Evolutionary conservation across 1,140 invertebrate species (phyloP).

Genomic region (Ostrea edulis): DNA sequence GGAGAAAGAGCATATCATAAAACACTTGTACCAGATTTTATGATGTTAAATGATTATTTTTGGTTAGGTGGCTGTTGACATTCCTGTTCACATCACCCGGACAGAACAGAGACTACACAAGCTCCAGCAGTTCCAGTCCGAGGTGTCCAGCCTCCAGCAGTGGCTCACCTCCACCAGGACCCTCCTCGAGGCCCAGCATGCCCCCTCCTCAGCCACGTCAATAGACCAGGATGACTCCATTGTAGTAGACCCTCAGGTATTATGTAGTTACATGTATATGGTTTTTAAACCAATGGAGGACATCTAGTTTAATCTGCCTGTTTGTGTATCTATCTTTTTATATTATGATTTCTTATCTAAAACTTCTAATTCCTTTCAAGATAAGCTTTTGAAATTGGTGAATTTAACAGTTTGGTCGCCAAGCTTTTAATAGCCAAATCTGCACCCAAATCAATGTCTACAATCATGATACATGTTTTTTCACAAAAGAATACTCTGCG

Average conservation of each 20-base stretch:
- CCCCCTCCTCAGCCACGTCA: conserved; percentile 40
- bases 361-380: no score
- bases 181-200: conserved; percentile 67
- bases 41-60: conserved; percentile 1
- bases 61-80: background rate
- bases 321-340: no score
- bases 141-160: conserved; percentile 66
- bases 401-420: no score
- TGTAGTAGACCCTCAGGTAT: conserved; percentile 84
- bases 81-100: conserved; percentile 61
- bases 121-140: conserved; percentile 62
- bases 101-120: conserved; percentile 66
- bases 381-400: no score
- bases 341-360: no score
- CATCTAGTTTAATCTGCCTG: no score
- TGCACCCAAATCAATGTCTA: no score
- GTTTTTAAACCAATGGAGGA: no score
- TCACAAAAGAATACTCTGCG: no score
- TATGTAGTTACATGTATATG: conserved; percentile 37
- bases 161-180: conserved; percentile 70
- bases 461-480: no score
- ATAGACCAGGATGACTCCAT: conserved; percentile 80
- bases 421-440: no score
- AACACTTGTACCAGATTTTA: background rate
- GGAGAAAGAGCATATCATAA: no score